A percentile compares a stretch with the other conserved stretches of the same genome.
phyloP scores from a whole-genome alignment of 2,888 invertebrate species.

The Latrodectus hesperus region DNA sequence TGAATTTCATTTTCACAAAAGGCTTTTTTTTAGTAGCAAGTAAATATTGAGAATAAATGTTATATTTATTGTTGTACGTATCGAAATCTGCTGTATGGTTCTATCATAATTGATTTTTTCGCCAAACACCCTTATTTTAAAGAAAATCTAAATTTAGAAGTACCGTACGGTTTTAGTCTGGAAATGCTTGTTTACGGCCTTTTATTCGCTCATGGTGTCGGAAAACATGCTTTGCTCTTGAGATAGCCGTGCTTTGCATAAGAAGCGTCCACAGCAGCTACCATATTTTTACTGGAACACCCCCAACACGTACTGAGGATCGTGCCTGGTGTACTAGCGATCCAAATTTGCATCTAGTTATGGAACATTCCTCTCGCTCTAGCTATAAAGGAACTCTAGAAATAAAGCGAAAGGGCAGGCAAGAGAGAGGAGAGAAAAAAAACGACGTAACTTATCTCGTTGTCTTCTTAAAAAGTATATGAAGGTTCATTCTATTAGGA shows the following conservation, averaged over 20 bases:
- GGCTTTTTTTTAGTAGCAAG: too few relatives aligned
- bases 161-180: constrained; percentile 3
- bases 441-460: constrained; percentile 21
- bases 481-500: constrained; percentile 32
- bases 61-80: too few relatives aligned
- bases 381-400: background rate
- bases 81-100: too few relatives aligned
- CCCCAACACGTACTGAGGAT: constrained; percentile 18
- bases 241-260: constrained; percentile 24
- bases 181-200: constrained; percentile 46
- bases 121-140: background rate
- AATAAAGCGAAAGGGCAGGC: background rate
- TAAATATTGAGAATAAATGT: too few relatives aligned
- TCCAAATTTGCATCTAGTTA: constrained; percentile 54
- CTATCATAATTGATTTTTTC: too few relatives aligned
- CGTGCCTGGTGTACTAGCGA: constrained; percentile 42
- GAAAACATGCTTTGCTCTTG: constrained; percentile 11
- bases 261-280: constrained; percentile 9
- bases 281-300: constrained; percentile 21
- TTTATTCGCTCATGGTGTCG: constrained; percentile 1
- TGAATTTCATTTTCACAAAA: too few relatives aligned
- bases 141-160: background rate
- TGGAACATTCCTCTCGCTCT: background rate
- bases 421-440: background rate
- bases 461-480: constrained; percentile 17